These are phyloP conservation scores for Brachypodius melanocephalos DNA, from an alignment of 2,113 vertebrate genomes.

Conservation along the genomic window DNA sequence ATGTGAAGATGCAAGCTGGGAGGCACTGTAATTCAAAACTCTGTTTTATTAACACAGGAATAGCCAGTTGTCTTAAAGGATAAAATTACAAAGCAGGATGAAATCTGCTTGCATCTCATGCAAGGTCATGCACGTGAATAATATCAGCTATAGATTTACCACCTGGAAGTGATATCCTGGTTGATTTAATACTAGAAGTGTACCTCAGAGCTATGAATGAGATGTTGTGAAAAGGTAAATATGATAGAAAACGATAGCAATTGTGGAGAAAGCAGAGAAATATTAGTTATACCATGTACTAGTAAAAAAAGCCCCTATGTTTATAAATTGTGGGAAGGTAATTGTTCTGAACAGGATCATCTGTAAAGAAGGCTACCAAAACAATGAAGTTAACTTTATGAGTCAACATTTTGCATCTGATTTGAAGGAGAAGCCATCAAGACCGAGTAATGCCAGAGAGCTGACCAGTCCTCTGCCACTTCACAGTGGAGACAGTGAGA, in stretches of 20 bases:
- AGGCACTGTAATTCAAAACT: not conserved
- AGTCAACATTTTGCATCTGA: not conserved
- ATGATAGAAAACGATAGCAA: not conserved
- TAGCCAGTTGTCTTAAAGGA: not conserved
- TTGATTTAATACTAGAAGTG: not conserved
- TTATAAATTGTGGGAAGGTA: not conserved
- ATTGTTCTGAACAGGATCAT: not conserved
- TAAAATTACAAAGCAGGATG: not conserved
- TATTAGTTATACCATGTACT: not conserved
- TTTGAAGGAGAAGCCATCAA: not conserved
- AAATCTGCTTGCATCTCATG: not conserved
- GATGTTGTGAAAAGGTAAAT: not conserved
- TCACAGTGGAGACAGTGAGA: not conserved
- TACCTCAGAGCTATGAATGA: not conserved
- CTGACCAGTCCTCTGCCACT: not conserved
- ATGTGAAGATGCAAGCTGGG: not conserved
- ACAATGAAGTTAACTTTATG: not conserved
- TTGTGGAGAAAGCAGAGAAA: not conserved
- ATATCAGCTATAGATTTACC: not conserved
- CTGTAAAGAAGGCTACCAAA: not conserved
- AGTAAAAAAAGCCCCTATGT: fast-evolving
- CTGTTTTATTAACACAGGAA: not conserved
- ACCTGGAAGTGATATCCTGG: not conserved
- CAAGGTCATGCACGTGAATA: not conserved
- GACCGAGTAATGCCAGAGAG: not conserved